These are phyloP conservation scores for Drosophila paranaensis DNA, from an alignment of 2,888 invertebrate species.

Conservation along the genomic window DNA sequence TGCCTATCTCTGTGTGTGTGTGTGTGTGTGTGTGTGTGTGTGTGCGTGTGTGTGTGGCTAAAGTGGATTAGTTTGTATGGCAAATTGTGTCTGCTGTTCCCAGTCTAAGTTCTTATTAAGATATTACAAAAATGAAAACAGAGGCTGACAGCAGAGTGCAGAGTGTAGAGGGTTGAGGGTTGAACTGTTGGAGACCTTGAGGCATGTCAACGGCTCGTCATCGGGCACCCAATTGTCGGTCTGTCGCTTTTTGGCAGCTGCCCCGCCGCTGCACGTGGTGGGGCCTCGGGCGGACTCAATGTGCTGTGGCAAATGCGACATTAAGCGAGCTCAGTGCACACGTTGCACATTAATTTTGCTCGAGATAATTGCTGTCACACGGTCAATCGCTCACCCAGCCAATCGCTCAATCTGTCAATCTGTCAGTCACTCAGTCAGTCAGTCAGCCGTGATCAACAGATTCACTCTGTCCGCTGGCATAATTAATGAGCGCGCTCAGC, in stretches of 20 bases:
- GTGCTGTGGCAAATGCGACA: conserved; percentile 47
- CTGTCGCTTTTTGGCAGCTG: conserved; percentile 34
- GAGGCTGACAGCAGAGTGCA: neutral
- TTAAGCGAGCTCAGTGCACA: conserved; percentile 48
- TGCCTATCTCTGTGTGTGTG: too few relatives aligned
- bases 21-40: neutral
- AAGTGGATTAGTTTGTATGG: conserved; percentile 64
- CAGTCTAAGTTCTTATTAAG: conserved; percentile 32
- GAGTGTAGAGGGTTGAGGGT: neutral
- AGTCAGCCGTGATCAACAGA: conserved; percentile 22
- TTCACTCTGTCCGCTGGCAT: conserved; percentile 43
- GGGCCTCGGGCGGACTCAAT: conserved; percentile 32
- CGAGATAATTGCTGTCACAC: conserved; percentile 44
- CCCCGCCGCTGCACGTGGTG: conserved; percentile 24
- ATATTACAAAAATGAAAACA: conserved; percentile 28
- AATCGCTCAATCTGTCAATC: conserved; percentile 17
- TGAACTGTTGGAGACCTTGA: neutral
- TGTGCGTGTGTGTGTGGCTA: conserved; percentile 10
- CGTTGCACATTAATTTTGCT: conserved; percentile 63
- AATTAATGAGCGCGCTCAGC: conserved; percentile 54
- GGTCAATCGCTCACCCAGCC: conserved; percentile 18
- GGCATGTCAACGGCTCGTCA: conserved; percentile 31
- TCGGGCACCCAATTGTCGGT: conserved; percentile 9
- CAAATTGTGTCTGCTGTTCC: conserved; percentile 41
- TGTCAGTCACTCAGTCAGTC: conserved; percentile 14